Evolutionary conservation across 2,888 invertebrate species (phyloP), one percentile per base, ranked within the genome.

Genomic region (Megamerina dolium): DNA sequence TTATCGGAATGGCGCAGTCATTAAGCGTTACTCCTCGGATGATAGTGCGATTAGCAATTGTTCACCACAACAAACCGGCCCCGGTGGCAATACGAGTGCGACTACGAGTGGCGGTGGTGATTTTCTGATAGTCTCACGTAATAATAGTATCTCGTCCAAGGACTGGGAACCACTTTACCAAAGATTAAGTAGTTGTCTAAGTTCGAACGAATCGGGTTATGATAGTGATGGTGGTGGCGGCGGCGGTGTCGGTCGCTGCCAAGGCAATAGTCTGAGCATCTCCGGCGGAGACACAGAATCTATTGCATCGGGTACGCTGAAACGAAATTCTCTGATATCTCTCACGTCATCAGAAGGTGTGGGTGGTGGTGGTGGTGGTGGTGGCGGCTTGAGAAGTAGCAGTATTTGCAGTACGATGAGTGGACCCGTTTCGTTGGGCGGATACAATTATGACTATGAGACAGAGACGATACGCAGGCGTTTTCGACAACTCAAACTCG

Each of bases 171-270:
- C 76, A 59, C 77, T 78, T 71, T 73, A 77, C 59, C 79, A 80
- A 72, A 76, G 80, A 56, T 72, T 80, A 58, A 80, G 79, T 65
- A 84, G 83, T 70, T 85, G 85, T 68, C 80, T 86, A 37, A 85
- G 86, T 69, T 87, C 86, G 34, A 87, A 86, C 67, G 87, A 87
- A 71, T 87, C 86, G 37, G 87, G 87, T 31, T 87, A 87, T 64
- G 87, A 87, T 62, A 86, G 86, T 67, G 87, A 87, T 64, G 86
- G 87, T 59, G 82, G 85, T 39, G 77, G 77, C 50, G 76, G 75
- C 29, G 75, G 74, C 39, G 77, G 76, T 53, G 74, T 75, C 58
- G 55, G 43, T 26, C 48, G 38, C 29, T 48, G 49, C 37, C 49
- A 48, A 30, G 53, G 63, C 55, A 66, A 65, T 66, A 62, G 61